A percentile compares a stretch with the other conserved stretches of the same genome.
These are phyloP conservation scores for Tachuris rubrigastra DNA, from an alignment of 2,113 vertebrate genomes.

Conservation along the genomic window DNA sequence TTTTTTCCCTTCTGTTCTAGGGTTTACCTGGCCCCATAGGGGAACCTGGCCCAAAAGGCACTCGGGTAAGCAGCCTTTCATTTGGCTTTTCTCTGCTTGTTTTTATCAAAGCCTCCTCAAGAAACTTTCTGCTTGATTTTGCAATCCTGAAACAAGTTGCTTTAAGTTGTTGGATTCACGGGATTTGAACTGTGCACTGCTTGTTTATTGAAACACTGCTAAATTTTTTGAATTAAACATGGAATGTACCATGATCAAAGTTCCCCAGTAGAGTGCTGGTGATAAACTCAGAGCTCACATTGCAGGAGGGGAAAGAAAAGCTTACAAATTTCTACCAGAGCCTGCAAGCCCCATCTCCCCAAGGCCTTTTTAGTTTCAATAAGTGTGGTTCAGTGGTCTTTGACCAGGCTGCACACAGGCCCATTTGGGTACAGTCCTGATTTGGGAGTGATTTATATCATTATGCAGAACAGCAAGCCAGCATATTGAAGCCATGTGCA, in stretches of 20 bases:
- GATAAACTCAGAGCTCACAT: background rate
- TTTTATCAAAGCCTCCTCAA: background rate
- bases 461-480: background rate
- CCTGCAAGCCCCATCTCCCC: background rate
- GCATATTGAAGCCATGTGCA: constrained; percentile 52
- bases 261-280: background rate
- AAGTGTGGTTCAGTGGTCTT: background rate
- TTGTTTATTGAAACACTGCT: background rate
- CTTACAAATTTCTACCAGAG: constrained; percentile 4
- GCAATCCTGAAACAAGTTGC: background rate
- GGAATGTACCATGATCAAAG: background rate
- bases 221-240: background rate
- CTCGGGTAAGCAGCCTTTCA: constrained; percentile 84
- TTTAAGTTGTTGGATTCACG: background rate
- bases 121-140: background rate
- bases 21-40: constrained; percentile 96
- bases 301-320: background rate
- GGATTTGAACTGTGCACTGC: background rate
- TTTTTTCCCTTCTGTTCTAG: constrained; percentile 79
- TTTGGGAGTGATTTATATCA: constrained; percentile 10
- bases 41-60: constrained; percentile 90
- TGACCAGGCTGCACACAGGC: background rate
- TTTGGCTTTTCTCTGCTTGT: background rate
- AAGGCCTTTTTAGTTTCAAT: constrained; percentile 6
- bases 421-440: background rate